Base-by-base conservation (phyloP, 2,888 invertebrate species). In the Agrochola lychnidis region DNA sequence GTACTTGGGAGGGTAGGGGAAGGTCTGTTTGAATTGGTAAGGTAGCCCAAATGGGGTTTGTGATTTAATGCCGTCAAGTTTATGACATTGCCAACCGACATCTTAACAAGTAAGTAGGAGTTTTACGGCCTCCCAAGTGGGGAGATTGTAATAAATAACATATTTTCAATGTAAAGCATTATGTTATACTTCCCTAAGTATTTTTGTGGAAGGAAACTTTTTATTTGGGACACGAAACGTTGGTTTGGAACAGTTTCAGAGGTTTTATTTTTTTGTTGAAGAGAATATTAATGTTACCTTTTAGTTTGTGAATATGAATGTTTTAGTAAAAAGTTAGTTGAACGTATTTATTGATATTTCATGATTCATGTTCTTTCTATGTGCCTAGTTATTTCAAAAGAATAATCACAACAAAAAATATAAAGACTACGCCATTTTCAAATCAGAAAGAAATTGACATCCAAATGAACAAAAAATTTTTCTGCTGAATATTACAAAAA, bases 41-140 rank as follows among this genome's bases (percentile, higher is more conserved):
- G 79, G 84, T 85, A 81, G 79, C 81, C 82, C 83, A 91, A 94
- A 94, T 92, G 93, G 92, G 91, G 89, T 90, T 91, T 91, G 92
- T 94, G 94, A 94, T 95, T 94, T 94, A 94, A 93, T 90, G 91
- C 92, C 91, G 89, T 92, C 92, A 91, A 92, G 91, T 94, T 94
- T 94, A 94, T 92, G 94, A 93, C 90, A 90, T 88, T 87, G 87
- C 85, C 89, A 88, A 89, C 87, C 90, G 90, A 90, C 91, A 91
- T 93, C 90, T 93, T 91, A 89, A 90, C 90, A 92, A 94, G 92
- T 91, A 92, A 89, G 89, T 90, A 89, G 88, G 76, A 86, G 70
- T 90, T 92, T 92, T 90, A 91, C 87, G 89, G 88, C 85, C 84
- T 88, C 81, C 86, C 77, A 79, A 89, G 86, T 86, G 73, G 81